phyloP scores from a whole-genome alignment of 1,140 invertebrate species.

The Lineus longissimus region DNA sequence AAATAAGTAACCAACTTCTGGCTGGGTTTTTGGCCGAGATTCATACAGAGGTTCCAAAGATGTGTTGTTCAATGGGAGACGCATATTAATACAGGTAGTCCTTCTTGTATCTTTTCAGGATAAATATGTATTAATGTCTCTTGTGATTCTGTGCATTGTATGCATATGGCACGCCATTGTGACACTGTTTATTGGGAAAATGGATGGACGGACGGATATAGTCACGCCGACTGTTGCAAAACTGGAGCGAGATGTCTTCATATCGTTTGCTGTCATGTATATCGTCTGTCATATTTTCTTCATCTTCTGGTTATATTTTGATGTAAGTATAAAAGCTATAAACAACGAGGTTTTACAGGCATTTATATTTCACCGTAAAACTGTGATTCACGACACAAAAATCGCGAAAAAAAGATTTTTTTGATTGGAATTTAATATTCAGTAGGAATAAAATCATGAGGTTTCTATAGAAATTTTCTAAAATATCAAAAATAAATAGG shows the following conservation, averaged over 20 bases:
- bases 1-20: no score
- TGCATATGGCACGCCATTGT: conserved; percentile 43
- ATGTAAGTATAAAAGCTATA: conserved; percentile 23
- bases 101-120: conserved; percentile 28
- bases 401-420: neutral
- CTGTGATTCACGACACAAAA: neutral
- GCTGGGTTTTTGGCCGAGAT: no score
- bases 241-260: conserved; percentile 30
- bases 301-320: conserved; percentile 29
- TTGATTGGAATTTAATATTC: neutral
- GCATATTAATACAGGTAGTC: neutral
- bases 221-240: conserved; percentile 7
- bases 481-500: no score
- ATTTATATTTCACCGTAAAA: neutral
- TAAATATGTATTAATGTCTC: conserved; percentile 37
- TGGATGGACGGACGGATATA: conserved; percentile 7
- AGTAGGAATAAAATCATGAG: no score
- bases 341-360: neutral
- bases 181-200: conserved; percentile 18
- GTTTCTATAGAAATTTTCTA: no score
- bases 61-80: no score
- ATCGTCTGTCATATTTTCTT: conserved; percentile 30
- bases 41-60: no score
- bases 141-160: conserved; percentile 39
- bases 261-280: conserved; percentile 30